A percentile compares a stretch with the other conserved stretches of the same genome.
Conservation (phyloP, 1,140 invertebrate species). For the Metopolophium dirhodum region DNA sequence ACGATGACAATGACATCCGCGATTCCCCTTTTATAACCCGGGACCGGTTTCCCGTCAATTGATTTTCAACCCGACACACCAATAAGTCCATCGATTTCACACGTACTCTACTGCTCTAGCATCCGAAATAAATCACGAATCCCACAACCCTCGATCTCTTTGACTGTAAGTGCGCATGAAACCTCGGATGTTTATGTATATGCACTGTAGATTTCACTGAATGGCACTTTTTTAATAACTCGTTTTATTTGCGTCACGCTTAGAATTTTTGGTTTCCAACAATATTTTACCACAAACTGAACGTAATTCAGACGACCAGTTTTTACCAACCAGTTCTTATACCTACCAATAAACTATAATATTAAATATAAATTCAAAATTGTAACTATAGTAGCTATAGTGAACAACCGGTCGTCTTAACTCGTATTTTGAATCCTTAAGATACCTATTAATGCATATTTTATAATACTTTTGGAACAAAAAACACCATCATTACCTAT, state of each 20-base stretch:
- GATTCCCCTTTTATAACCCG: neutral
- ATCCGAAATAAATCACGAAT: constrained; percentile 53
- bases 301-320: neutral
- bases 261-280: neutral
- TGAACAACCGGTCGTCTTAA: neutral
- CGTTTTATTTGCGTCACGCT: neutral
- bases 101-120: constrained; percentile 55
- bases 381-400: neutral
- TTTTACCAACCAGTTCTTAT: neutral
- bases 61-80: constrained; percentile 49
- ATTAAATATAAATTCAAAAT: neutral
- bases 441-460: neutral
- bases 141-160: constrained; percentile 26
- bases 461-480: neutral
- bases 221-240: constrained; percentile 7
- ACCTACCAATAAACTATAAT: neutral
- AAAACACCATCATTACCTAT: neutral
- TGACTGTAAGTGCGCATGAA: constrained; percentile 22
- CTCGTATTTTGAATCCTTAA: neutral
- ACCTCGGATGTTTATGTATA: constrained; percentile 26
- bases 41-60: constrained; percentile 54
- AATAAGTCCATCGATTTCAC: constrained; percentile 57
- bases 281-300: neutral
- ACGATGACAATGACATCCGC: constrained; percentile 46
- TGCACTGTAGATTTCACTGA: neutral